Percentiles rank a stretch among this genome's conserved stretches.
Evolutionary conservation across 2,888 invertebrate genomes (phyloP).

Genomic region (Melanophora roralis): DNA sequence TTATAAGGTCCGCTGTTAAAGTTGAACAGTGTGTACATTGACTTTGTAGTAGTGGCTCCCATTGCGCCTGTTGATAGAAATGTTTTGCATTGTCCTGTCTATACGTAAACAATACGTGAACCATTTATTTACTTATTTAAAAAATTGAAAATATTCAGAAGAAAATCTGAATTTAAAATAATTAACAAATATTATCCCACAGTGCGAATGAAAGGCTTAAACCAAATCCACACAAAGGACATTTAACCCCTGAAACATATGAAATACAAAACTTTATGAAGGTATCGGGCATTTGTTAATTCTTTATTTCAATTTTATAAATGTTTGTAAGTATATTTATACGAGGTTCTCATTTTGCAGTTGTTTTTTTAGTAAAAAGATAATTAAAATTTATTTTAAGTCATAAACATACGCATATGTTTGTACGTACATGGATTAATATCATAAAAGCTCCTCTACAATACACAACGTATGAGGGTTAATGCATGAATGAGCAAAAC

Average conservation of each 20-base stretch:
- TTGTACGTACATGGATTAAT: neutral
- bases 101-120: no score
- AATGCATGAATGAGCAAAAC: neutral
- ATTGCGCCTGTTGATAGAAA: no score
- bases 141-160: no score
- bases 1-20: no score
- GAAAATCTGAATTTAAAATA: neutral
- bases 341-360: neutral
- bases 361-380: conserved; percentile 67
- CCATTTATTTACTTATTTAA: no score
- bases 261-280: conserved; percentile 29
- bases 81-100: no score
- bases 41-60: no score
- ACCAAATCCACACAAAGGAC: conserved; percentile 1
- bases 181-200: neutral
- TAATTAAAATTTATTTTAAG: conserved; percentile 74
- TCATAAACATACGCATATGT: conserved; percentile 41
- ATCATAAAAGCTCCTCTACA: neutral
- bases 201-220: neutral
- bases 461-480: neutral
- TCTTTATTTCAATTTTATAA: neutral
- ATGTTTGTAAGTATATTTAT: neutral
- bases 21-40: no score
- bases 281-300: conserved; percentile 48
- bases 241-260: conserved; percentile 4